These are phyloP conservation scores for Notothenia coriiceps DNA, from an alignment of 2,113 vertebrate species.

Conservation along the genomic window DNA sequence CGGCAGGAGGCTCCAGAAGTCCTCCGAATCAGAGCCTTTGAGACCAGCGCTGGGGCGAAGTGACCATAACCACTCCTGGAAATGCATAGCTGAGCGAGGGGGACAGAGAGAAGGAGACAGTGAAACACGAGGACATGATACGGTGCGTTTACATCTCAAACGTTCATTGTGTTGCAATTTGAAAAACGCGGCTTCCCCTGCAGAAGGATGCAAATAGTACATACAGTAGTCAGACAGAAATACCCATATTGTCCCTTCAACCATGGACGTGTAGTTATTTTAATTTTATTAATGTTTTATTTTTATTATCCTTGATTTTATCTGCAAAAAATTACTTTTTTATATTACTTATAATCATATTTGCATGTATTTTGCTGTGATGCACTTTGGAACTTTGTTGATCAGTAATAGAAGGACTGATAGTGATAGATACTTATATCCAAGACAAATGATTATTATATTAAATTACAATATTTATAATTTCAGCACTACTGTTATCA, in stretches of 20 bases:
- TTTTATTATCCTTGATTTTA: neutral
- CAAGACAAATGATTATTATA: neutral
- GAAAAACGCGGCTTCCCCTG: neutral
- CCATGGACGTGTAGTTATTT: no score
- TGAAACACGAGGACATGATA: neutral
- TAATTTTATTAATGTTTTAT: no score
- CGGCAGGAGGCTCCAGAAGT: constrained; percentile 72
- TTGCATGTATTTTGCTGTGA: no score
- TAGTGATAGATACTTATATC: neutral
- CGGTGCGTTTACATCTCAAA: neutral
- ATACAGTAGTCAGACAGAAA: neutral
- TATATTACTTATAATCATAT: neutral
- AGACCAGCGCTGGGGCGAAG: constrained; percentile 68
- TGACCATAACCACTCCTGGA: constrained; percentile 83
- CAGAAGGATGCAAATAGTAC: neutral
- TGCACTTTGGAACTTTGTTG: neutral
- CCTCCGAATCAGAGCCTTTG: constrained; percentile 68
- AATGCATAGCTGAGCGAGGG: constrained; percentile 79
- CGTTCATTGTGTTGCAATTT: neutral
- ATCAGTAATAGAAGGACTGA: no score
- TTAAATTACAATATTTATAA: neutral
- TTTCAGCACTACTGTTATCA: neutral
- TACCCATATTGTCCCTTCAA: neutral
- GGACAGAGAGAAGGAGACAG: neutral
- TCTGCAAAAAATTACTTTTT: neutral